phyloP scores from a whole-genome alignment of 2,797 vertebrate genomes.

The Hypotaenidia philippensis region DNA sequence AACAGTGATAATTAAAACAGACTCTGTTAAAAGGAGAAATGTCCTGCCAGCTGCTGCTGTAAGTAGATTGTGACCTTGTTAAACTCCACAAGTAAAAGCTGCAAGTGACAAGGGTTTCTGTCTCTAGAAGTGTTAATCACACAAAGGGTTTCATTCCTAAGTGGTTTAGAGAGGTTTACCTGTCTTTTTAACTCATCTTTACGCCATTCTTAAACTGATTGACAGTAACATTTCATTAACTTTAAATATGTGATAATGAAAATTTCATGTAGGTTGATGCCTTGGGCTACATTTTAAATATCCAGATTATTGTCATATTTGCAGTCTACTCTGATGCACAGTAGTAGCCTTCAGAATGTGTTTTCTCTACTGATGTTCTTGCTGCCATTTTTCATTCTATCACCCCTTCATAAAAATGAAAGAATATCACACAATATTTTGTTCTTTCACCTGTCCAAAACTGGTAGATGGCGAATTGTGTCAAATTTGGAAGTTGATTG shows the following conservation, averaged over 20 bases:
- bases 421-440: not conserved
- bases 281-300: slow-evolving; percentile 30
- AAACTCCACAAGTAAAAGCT: not conserved
- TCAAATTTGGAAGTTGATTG: not conserved
- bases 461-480: not conserved
- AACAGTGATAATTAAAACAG: not conserved
- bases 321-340: not conserved
- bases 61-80: not conserved
- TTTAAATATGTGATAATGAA: not conserved
- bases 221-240: slow-evolving; percentile 15
- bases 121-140: not conserved
- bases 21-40: not conserved
- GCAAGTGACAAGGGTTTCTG: not conserved
- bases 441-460: not conserved
- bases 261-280: slow-evolving; percentile 1
- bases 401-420: not conserved
- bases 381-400: not conserved
- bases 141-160: not conserved
- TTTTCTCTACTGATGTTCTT: not conserved
- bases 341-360: not conserved
- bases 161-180: not conserved
- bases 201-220: not conserved
- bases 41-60: not conserved
- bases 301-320: not conserved
- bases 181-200: not conserved